Conservation (phyloP, 2,888 invertebrate genomes). For the Sarcophaga carnaria region DNA sequence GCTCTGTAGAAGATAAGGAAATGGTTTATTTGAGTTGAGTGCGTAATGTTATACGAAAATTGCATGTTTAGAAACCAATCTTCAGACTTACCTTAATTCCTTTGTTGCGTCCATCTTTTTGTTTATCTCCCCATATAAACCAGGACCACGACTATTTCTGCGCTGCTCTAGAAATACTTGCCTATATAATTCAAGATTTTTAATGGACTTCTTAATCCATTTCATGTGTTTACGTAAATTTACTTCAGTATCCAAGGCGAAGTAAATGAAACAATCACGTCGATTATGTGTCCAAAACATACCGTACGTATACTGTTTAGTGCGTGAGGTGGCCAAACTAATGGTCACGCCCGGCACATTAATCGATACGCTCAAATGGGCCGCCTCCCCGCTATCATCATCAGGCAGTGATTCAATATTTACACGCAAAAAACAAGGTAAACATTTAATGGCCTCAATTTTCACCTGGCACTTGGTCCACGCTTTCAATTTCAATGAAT, state of each 20-base stretch:
- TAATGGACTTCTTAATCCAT: constrained; percentile 81
- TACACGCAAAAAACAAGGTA: constrained; percentile 81
- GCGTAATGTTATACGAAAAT: too few relatives aligned
- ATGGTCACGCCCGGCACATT: constrained; percentile 81
- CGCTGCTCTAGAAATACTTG: constrained; percentile 80
- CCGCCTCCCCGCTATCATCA: constrained; percentile 29
- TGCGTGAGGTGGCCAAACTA: constrained; percentile 80
- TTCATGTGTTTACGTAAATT: constrained; percentile 81
- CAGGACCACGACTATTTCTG: constrained; percentile 76
- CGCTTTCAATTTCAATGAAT: constrained; percentile 78
- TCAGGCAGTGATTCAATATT: constrained; percentile 71
- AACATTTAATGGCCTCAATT: constrained; percentile 81
- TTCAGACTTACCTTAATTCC: constrained; percentile 54
- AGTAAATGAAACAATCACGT: constrained; percentile 80
- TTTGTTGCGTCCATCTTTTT: constrained; percentile 25
- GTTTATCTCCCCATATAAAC: background rate
- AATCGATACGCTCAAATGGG: constrained; percentile 77
- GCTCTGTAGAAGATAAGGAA: constrained; percentile 36
- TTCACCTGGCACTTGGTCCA: constrained; percentile 81
- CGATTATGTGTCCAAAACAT: constrained; percentile 82
- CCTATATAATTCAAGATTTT: constrained; percentile 80
- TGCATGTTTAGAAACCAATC: too few relatives aligned
- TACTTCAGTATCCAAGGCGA: constrained; percentile 79
- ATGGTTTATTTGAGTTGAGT: background rate
- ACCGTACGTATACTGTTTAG: constrained; percentile 80